These are phyloP conservation scores for Drosophila pseudotalamancana DNA, from an alignment of 2,888 invertebrate genomes.

Conservation along the genomic window DNA sequence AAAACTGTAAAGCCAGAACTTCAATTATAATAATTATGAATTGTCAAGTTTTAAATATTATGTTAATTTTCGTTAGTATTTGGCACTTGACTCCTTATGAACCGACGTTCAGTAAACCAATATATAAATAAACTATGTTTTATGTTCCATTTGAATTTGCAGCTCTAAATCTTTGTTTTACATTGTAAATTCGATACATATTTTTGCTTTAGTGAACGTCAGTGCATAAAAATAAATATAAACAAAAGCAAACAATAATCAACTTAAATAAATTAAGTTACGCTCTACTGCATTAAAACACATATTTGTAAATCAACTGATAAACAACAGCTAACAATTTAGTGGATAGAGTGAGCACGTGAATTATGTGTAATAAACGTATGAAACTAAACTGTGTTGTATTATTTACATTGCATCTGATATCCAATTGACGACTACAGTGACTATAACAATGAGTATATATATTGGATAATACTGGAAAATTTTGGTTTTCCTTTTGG, in stretches of 20 bases:
- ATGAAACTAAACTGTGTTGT: slow-evolving; percentile 3
- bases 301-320: slow-evolving; percentile 10
- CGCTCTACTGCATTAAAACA: slow-evolving; percentile 4
- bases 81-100: slow-evolving; percentile 6
- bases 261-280: not conserved
- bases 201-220: slow-evolving; percentile 16
- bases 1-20: slow-evolving; percentile 21
- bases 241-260: not conserved
- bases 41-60: slow-evolving; percentile 2
- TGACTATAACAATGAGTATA: not conserved
- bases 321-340: slow-evolving; percentile 19
- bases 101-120: slow-evolving; percentile 9
- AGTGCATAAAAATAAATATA: not conserved
- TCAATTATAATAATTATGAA: not conserved
- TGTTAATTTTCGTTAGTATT: slow-evolving; percentile 2
- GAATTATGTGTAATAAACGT: slow-evolving; percentile 40
- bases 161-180: not conserved
- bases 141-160: slow-evolving; percentile 1
- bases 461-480: no score
- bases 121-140: not conserved
- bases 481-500: no score
- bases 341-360: slow-evolving; percentile 14
- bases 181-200: slow-evolving; percentile 7
- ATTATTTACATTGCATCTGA: not conserved
- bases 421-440: not conserved